These are phyloP conservation scores for Myathropa florea DNA, from an alignment of 2,888 invertebrate species.

Conservation along the genomic window DNA sequence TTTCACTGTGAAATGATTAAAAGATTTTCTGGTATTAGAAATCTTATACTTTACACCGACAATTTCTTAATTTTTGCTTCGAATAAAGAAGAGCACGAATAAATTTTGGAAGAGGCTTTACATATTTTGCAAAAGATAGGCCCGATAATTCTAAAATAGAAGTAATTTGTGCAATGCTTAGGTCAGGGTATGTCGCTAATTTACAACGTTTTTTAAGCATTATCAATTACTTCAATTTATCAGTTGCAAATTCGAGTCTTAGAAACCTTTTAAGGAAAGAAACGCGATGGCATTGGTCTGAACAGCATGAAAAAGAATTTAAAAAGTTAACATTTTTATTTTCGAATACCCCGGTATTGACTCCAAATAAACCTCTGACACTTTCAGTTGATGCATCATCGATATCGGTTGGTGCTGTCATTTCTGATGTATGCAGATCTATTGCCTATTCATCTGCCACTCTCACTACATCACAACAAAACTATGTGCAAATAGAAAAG, in stretches of 20 bases:
- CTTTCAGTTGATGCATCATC: slow-evolving; percentile 23
- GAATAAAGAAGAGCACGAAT: background rate
- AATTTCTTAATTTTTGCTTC: background rate
- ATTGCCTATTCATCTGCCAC: slow-evolving; percentile 47
- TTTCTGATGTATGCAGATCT: slow-evolving; percentile 19
- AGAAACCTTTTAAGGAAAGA: background rate
- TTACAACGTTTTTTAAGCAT: slow-evolving; percentile 8
- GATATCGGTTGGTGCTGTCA: slow-evolving; percentile 42
- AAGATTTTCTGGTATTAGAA: background rate
- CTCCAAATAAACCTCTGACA: slow-evolving; percentile 6
- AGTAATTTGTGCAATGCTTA: too few relatives aligned
- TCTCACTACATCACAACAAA: slow-evolving; percentile 35
- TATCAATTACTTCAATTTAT: background rate
- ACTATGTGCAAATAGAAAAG: slow-evolving; percentile 63
- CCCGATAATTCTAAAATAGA: too few relatives aligned
- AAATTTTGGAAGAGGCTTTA: too few relatives aligned
- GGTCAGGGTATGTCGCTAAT: background rate
- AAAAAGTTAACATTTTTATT: slow-evolving; percentile 4
- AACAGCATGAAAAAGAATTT: slow-evolving; percentile 18
- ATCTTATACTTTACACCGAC: too few relatives aligned
- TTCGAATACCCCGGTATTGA: slow-evolving; percentile 4
- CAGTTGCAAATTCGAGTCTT: background rate
- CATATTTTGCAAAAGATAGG: too few relatives aligned
- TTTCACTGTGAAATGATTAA: background rate
- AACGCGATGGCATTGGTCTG: slow-evolving; percentile 28